Percentiles rank a stretch among this genome's conserved stretches.
Conservation (phyloP, 1,140 invertebrate species). For the fruit fly (Drosophila melanogaster) region Release_6_plus_ISO1_MT NT_033777.3:5230001-5230500, state of each 20-base stretch:
- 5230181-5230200: conserved; percentile 69
- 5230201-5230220: conserved; percentile 51
- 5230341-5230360: conserved; percentile 85
- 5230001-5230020: conserved; percentile 58
- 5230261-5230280: conserved; percentile 32
- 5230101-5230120: conserved; percentile 83
- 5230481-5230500: conserved; percentile 71
- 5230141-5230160: conserved; percentile 55
- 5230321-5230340: conserved; percentile 27
- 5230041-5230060: conserved; percentile 92
- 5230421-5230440: conserved; percentile 92
- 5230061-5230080: conserved; percentile 94
- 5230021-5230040: conserved; percentile 97
- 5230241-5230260: conserved; percentile 21
- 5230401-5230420: conserved; percentile 94
- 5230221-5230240: conserved; percentile 40
- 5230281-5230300: conserved; percentile 42
- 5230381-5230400: conserved; percentile 54
- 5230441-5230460: conserved; percentile 90
- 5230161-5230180: conserved; percentile 58
- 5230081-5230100: conserved; percentile 86
- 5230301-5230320: conserved; percentile 77
- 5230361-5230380: conserved; percentile 85
- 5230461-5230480: conserved; percentile 81
- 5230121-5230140: conserved; percentile 44